Conservation (phyloP, 1,140 invertebrate species). For the Megalonaias nervosa region DNA sequence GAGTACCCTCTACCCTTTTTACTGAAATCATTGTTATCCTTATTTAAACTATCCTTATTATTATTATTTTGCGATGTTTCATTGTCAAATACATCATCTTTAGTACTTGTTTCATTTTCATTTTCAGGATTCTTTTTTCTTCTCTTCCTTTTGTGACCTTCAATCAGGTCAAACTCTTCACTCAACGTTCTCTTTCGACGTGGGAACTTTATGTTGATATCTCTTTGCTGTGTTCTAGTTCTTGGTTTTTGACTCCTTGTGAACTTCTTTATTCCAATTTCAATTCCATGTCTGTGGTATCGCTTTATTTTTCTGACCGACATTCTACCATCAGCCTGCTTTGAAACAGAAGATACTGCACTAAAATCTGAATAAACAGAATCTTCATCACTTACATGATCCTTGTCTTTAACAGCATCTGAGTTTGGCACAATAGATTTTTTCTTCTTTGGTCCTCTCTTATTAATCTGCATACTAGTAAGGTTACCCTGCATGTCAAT, state of each 20-base stretch:
- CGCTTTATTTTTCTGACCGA: constrained; percentile 29
- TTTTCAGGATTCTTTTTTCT: constrained; percentile 34
- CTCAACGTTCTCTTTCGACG: constrained; percentile 48
- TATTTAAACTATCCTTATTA: no score
- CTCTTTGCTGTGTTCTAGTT: constrained; percentile 31
- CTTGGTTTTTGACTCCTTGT: constrained; percentile 24
- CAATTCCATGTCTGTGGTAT: constrained; percentile 19
- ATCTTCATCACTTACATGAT: constrained; percentile 30
- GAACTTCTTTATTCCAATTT: constrained; percentile 24
- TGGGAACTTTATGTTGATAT: constrained; percentile 28
- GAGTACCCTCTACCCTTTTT: no score
- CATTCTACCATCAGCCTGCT: constrained; percentile 8
- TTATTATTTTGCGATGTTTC: no score
- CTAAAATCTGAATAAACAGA: constrained; percentile 34
- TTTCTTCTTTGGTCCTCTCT: neutral
- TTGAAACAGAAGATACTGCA: constrained; percentile 22
- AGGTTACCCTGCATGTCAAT: no score
- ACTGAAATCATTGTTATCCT: no score
- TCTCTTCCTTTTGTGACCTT: constrained; percentile 40
- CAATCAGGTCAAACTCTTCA: constrained; percentile 52
- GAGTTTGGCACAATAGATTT: constrained; percentile 11
- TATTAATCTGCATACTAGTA: neutral
- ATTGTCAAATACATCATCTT: no score
- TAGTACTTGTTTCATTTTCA: constrained; percentile 9
- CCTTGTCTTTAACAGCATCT: constrained; percentile 13